A percentile compares a stretch with the other conserved stretches of the same genome.
Evolutionary conservation across 2,797 vertebrate genomes (phyloP).

Genomic region (Chiloscyllium punctatum): DNA sequence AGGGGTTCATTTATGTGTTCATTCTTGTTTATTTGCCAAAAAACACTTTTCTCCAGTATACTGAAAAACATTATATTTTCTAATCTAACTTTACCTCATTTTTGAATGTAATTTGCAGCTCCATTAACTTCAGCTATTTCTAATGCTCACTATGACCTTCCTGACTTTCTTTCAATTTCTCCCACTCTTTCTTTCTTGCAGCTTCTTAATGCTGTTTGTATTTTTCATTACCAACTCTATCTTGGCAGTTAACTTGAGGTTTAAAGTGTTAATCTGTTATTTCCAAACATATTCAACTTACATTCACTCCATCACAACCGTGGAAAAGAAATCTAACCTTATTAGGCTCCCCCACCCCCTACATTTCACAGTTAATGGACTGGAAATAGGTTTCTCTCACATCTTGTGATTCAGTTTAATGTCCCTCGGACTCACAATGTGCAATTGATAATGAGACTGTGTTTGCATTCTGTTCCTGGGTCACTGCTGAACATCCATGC

Average conservation of each 20-base stretch:
- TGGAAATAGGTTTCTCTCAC: neutral
- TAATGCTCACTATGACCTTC: neutral
- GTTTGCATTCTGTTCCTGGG: neutral
- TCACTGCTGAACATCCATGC: neutral
- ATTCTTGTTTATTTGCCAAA: constrained; percentile 36
- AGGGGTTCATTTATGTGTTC: neutral
- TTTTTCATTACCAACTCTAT: neutral
- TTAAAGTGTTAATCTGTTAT: neutral
- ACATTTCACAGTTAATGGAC: neutral
- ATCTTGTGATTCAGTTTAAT: neutral
- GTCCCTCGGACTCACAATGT: neutral
- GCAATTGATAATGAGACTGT: neutral
- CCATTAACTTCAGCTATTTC: neutral
- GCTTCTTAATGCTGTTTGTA: neutral
- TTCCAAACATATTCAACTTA: neutral
- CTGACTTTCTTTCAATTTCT: neutral
- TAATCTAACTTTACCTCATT: constrained; percentile 1
- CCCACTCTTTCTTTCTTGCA: neutral
- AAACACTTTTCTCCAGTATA: constrained; percentile 39
- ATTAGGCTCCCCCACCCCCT: neutral
- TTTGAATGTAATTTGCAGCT: neutral
- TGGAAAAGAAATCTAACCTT: neutral
- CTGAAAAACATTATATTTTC: constrained; percentile 37
- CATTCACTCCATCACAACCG: neutral
- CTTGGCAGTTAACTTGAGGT: neutral